A percentile compares a stretch with the other conserved stretches of the same genome.
These are phyloP conservation scores for Drosophila ohnishii DNA, from an alignment of 1,140 invertebrate species.

Conservation along the genomic window DNA sequence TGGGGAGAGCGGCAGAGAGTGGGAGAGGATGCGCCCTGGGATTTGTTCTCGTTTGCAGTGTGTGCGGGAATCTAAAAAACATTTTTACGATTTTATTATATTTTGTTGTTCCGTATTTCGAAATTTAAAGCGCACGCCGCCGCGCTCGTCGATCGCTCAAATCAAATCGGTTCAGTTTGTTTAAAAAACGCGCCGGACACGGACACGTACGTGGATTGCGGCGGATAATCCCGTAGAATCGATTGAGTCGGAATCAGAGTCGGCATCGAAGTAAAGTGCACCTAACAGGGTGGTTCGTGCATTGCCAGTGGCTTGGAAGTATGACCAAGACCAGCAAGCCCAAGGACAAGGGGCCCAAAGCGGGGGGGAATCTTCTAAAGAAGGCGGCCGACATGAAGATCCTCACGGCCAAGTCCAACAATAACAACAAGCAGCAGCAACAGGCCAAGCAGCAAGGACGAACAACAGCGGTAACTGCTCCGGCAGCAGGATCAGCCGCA, in stretches of 20 bases:
- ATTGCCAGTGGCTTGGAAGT: slow-evolving; percentile 2
- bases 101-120: slow-evolving; percentile 56
- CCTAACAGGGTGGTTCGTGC: neutral
- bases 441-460: slow-evolving; percentile 43
- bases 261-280: slow-evolving; percentile 6
- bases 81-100: slow-evolving; percentile 68
- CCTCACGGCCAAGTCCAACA: slow-evolving; percentile 62
- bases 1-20: slow-evolving; percentile 38
- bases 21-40: slow-evolving; percentile 23
- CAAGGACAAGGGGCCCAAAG: slow-evolving; percentile 60
- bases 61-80: slow-evolving; percentile 62
- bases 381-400: slow-evolving; percentile 79
- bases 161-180: slow-evolving; percentile 59
- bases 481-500: slow-evolving; percentile 51
- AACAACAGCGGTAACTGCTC: slow-evolving; percentile 18
- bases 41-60: slow-evolving; percentile 48
- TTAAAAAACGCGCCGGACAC: slow-evolving; percentile 73
- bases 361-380: slow-evolving; percentile 49
- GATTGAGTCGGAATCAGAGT: slow-evolving; percentile 2
- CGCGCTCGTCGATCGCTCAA: slow-evolving; percentile 14
- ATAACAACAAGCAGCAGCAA: slow-evolving; percentile 51
- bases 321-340: slow-evolving; percentile 71
- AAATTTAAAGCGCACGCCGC: slow-evolving; percentile 60
- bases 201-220: slow-evolving; percentile 66
- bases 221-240: slow-evolving; percentile 46